Conservation (phyloP, 2,888 invertebrate species). For the Lithophane socia region DNA sequence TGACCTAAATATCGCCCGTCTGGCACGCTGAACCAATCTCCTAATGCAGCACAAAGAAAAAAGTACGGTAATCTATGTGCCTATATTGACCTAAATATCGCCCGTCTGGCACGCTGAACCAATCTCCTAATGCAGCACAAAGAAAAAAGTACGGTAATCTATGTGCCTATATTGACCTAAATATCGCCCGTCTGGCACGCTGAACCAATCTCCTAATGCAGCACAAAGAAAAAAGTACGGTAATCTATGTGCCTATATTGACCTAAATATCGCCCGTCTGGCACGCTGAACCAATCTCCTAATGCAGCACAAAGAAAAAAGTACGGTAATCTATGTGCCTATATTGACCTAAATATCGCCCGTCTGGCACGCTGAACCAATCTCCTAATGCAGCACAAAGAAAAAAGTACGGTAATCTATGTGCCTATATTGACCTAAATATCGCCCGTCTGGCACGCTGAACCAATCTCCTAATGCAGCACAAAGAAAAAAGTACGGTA, state of each 20-base stretch:
- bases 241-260: neutral
- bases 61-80: neutral
- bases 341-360: constrained; percentile 11
- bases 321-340: neutral
- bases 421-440: constrained; percentile 4
- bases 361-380: constrained; percentile 50
- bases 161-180: neutral
- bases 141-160: constrained; percentile 35
- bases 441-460: neutral
- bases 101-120: constrained; percentile 24
- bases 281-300: constrained; percentile 61
- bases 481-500: constrained; percentile 38
- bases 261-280: constrained; percentile 8
- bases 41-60: constrained; percentile 60
- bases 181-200: neutral
- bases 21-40: constrained; percentile 59
- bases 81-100: constrained; percentile 8
- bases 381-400: constrained; percentile 63
- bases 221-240: constrained; percentile 38
- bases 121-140: constrained; percentile 66
- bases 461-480: constrained; percentile 68
- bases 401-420: constrained; percentile 28
- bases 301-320: constrained; percentile 58
- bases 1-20: constrained; percentile 13
- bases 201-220: constrained; percentile 68